phyloP scores from a whole-genome alignment of 2,797 vertebrate species.

The Danio tinwini region DNA sequence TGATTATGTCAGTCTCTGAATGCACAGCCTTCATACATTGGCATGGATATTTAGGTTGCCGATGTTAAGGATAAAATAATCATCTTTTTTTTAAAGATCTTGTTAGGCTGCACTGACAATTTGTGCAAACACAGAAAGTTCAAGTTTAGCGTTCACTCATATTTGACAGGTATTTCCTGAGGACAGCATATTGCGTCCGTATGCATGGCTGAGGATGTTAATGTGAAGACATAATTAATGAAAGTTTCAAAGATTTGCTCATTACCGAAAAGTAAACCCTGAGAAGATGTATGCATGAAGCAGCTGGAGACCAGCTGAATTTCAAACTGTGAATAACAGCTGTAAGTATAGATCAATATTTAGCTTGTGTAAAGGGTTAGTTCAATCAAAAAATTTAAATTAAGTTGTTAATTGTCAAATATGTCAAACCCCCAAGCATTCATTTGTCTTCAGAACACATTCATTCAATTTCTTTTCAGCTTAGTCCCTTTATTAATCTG shows the following conservation, averaged over 20 bases:
- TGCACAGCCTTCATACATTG: not conserved
- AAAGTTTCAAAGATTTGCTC: not conserved
- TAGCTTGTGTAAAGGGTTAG: not conserved
- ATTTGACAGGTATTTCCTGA: slow-evolving; percentile 1
- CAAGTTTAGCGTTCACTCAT: not conserved
- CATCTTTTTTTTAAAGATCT: not conserved
- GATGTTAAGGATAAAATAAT: not conserved
- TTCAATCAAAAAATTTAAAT: no score
- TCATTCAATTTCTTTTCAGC: no score
- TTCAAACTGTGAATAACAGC: not conserved
- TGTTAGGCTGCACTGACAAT: not conserved
- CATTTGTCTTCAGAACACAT: no score
- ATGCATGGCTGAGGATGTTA: not conserved
- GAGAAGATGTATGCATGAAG: not conserved
- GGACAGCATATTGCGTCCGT: slow-evolving; percentile 1
- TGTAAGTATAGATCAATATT: not conserved
- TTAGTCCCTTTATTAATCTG: no score
- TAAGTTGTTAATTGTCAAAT: no score
- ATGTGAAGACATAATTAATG: slow-evolving; percentile 13
- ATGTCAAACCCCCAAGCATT: no score
- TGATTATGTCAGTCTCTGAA: not conserved
- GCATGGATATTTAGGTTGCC: not conserved
- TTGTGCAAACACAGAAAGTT: not conserved
- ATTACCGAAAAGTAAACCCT: slow-evolving; percentile 6
- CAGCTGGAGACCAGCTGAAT: slow-evolving; percentile 35